phyloP scores from a whole-genome alignment of 1,140 invertebrate genomes.

The Kradibia gibbosae region DNA sequence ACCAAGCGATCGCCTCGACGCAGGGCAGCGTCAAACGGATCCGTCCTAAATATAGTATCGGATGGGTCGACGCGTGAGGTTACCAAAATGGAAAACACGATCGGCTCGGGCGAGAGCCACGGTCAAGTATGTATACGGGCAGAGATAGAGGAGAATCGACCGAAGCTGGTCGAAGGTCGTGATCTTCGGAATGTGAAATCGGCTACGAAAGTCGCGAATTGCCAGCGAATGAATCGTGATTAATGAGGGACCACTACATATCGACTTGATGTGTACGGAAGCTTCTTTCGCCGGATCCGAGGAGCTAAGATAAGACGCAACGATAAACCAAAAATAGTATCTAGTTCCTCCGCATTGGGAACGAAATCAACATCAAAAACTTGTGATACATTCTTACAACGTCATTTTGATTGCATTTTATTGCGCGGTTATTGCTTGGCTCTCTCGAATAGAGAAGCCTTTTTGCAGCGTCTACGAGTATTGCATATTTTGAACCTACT shows the following conservation, averaged over 20 bases:
- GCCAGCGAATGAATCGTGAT: no score
- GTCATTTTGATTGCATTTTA: background rate
- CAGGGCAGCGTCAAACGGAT: background rate
- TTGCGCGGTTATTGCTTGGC: background rate
- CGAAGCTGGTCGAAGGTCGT: background rate
- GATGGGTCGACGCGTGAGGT: background rate
- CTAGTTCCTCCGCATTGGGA: background rate
- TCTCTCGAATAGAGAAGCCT: background rate
- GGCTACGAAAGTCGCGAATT: no score
- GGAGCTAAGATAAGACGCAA: background rate
- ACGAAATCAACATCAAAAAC: background rate
- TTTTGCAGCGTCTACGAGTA: background rate
- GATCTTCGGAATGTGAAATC: background rate
- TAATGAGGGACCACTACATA: no score
- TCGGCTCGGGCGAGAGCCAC: background rate
- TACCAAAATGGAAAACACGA: background rate
- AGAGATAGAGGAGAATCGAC: background rate
- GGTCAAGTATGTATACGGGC: background rate
- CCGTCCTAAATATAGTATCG: background rate
- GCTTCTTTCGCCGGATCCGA: background rate
- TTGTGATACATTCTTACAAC: background rate
- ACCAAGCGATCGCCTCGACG: background rate
- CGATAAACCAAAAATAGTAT: background rate
- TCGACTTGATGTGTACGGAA: constrained; percentile 4
- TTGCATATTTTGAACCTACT: background rate